Percentiles rank a stretch among this genome's conserved stretches.
phyloP scores from a whole-genome alignment of 2,888 invertebrate species.

The Itoplectis maculator region DNA sequence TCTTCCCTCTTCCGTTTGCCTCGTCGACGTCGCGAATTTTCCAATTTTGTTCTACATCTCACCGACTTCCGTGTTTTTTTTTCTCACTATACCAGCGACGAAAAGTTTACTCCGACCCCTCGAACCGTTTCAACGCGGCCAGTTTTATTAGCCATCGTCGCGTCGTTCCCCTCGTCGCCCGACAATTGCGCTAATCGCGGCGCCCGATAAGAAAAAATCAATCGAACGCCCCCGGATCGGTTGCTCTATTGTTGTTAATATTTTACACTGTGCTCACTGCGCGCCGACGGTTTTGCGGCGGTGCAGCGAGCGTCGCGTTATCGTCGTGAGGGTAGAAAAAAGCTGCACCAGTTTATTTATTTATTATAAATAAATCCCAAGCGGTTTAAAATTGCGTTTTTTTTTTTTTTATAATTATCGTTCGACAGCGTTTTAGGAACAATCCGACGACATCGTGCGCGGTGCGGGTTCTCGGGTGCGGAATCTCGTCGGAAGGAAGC shows the following conservation, averaged over 20 bases:
- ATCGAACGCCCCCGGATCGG: background rate
- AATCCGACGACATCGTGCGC: conserved; percentile 32
- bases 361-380: background rate
- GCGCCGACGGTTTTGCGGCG: background rate
- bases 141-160: background rate
- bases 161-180: background rate
- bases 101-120: background rate
- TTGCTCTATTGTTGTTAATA: conserved; percentile 5
- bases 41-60: conserved; percentile 49
- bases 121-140: background rate
- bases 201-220: conserved; percentile 7
- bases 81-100: background rate
- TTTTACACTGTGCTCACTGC: conserved; percentile 1
- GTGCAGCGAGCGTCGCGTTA: background rate
- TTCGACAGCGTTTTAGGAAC: background rate
- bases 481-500: conserved; percentile 45
- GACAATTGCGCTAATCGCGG: background rate
- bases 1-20: conserved; percentile 5
- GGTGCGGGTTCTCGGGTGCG: conserved; percentile 28
- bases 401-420: background rate
- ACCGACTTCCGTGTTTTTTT: conserved; percentile 16
- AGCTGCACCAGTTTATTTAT: no score
- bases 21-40: conserved; percentile 48
- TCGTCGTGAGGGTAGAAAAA: background rate
- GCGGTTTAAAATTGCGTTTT: background rate